Base-by-base conservation (phyloP, 2,113 vertebrate genomes). In the Perca flavescens region DNA sequence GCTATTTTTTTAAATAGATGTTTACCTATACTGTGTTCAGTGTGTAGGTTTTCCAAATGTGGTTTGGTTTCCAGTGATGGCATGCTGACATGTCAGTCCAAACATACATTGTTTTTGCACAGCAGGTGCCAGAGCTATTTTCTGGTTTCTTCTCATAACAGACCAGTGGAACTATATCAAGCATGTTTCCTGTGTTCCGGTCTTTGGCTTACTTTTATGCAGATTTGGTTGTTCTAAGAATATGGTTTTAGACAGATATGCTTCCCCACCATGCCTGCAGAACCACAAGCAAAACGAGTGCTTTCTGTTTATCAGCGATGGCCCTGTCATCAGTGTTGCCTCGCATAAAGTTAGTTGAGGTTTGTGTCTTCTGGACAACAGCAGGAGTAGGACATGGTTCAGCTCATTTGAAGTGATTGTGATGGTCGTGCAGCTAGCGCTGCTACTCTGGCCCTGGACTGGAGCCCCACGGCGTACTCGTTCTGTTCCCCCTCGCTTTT, bases 121-220 rank as follows among this genome's bases (percentile, higher is more conserved):
- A 88, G 91, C 91, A 93, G 88, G 91, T 91, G 88, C 85, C 86
- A 87, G 74, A 79, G 60, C 77, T 79, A 68, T 89, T 87, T 76
- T 87, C 75, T 77, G 77, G 74, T 91, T 89, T 85, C 79, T 88
- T 77, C 80, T 67, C 62, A 65, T 28, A 86, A 86, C 19, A 62
- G 70, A 86, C 63, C 79, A 85, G 69, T 65, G 65, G 67, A 83
- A 84, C 62, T 43, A 78, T 90, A 85, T 89, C 82, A 86, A 74
- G 78, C 81, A 77, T 75, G 88, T 89, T 88, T 90, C 73, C 61
- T 79, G 65, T 62, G 60, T 60, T 68, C 28, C 10, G 36, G 56
- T 80, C 75, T 69, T 73, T 85, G 47, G 61, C 36, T 69, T 86
- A 34, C 76, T 79, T 79, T 78, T 31, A 73, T 78, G 81, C 83